phyloP scores from a whole-genome alignment of 2,797 vertebrate species.

The Petrocephalus sullivani region DNA sequence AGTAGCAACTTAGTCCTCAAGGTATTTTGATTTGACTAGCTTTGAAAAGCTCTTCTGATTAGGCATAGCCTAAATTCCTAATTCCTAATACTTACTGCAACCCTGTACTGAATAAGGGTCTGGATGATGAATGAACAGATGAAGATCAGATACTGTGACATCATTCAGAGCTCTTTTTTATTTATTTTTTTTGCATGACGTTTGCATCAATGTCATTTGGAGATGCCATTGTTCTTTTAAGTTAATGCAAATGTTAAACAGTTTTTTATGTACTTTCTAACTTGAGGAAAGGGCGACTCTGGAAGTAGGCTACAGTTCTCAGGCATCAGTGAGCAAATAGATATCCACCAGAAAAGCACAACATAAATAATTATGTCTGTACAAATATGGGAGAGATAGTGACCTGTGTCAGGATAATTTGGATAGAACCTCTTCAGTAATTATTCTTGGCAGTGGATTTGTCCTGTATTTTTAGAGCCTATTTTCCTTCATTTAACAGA shows the following conservation, averaged over 20 bases:
- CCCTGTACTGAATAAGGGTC: not conserved
- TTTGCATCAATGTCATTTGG: not conserved
- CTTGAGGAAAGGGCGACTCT: not conserved
- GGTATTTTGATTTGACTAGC: not conserved
- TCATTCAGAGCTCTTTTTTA: not conserved
- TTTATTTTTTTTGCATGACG: not conserved
- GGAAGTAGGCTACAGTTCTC: slow-evolving; percentile 17
- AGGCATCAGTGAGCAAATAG: slow-evolving; percentile 31
- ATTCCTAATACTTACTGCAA: not conserved
- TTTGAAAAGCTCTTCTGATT: not conserved
- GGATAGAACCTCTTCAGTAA: not conserved
- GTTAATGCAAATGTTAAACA: slow-evolving; percentile 30
- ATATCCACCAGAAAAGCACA: not conserved
- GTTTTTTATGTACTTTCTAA: slow-evolving; percentile 30
- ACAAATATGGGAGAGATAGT: slow-evolving; percentile 8
- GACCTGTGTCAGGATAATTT: not conserved
- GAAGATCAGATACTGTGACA: not conserved
- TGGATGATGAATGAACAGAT: not conserved
- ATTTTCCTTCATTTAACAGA: not conserved
- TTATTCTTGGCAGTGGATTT: not conserved
- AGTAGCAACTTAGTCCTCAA: not conserved
- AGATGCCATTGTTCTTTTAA: slow-evolving; percentile 1
- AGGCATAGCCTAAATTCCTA: not conserved
- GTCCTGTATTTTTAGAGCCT: not conserved
- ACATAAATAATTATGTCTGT: slow-evolving; percentile 27